Base-by-base conservation (phyloP, 2,113 vertebrate genomes). In the Narcine bancroftii region DNA sequence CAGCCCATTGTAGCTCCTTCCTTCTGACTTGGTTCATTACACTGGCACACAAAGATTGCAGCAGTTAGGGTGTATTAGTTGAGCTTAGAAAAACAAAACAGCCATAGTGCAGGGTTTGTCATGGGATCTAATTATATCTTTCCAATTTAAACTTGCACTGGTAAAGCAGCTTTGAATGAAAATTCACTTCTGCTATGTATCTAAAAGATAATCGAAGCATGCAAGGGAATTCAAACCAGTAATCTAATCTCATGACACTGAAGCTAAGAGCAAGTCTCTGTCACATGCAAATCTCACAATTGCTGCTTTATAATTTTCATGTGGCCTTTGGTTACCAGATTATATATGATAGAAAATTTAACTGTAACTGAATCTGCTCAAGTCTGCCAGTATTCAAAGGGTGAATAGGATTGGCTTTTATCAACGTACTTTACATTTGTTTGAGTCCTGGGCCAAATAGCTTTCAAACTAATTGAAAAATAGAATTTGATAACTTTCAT, bases 281-380 rank as follows among this genome's bases (percentile, higher is more conserved):
- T 39, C 81, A 87, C 81, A 87, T 87, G 81, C 33, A 87, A 87
- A 60, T 87, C 56, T 33, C 17, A 60, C 81, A 87, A 87, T 87
- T 87, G 60, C 81, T 60, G 53, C 81, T 87, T 36, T 87, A 21
- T 87, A 60, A 87, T 87, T 87, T n/a, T 87, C 33, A 60, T 87
- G 36, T 2, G 36, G 53, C 53, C 53, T 60, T 87, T n/a, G 53
- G 53, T 85, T 85, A 85, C 53, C 50, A 87, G 33, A 87, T 87
- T 53, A 87, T 87, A 87, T 87, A 3, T 36, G 53, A 87, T 36
- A 36, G 53, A 87, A 50, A 83, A 63, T n/a, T 63, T n/a, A 36
- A 63, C 60, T 87, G 33, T 87, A 87, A 87, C 81, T 87, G 33
- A 36, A 87, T 87, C 53, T 60, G 53, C 53, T 56, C 33, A 87